Percentiles rank a stretch among this genome's conserved stretches.
Evolutionary conservation across 1,140 invertebrate genomes (phyloP).

Genomic region (Cecropterus lyciades): DNA sequence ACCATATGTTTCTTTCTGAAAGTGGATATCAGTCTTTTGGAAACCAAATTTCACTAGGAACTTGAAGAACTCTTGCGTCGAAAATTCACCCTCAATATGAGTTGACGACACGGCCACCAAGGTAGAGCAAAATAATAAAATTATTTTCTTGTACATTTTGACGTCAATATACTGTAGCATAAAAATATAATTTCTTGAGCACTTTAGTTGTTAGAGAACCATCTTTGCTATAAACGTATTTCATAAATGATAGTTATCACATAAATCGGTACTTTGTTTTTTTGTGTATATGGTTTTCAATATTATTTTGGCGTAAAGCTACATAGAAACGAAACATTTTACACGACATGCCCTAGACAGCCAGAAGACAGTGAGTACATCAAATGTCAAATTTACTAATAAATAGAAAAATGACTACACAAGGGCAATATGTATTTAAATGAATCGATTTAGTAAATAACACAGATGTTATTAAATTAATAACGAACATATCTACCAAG

Average conservation of each 20-base stretch:
- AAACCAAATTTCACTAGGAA: conserved; percentile 98
- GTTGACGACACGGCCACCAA: conserved; percentile 54
- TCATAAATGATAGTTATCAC: conserved; percentile 11
- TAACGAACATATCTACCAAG: no score
- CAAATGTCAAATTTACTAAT: no score
- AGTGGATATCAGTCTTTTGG: conserved; percentile 96
- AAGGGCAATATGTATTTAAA: no score
- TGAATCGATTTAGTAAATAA: no score
- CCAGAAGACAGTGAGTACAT: no score
- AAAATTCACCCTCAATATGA: conserved; percentile 74
- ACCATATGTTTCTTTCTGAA: conserved; percentile 92
- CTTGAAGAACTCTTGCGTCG: conserved; percentile 89
- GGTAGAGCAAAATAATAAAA: conserved; percentile 58
- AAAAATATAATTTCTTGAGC: conserved; percentile 44
- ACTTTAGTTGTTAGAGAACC: conserved; percentile 23
- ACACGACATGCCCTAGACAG: conserved; percentile 4
- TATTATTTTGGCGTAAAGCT: conserved; percentile 18
- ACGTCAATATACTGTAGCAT: conserved; percentile 37
- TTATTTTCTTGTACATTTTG: conserved; percentile 65
- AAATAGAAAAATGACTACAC: no score
- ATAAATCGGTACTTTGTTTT: conserved; percentile 4
- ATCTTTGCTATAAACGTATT: conserved; percentile 7
- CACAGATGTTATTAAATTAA: no score
- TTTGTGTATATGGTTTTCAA: conserved; percentile 9
- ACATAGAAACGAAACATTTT: conserved; percentile 5